Base-by-base conservation (phyloP, 1,140 invertebrate species). In the Ostrea denselamellosa region DNA sequence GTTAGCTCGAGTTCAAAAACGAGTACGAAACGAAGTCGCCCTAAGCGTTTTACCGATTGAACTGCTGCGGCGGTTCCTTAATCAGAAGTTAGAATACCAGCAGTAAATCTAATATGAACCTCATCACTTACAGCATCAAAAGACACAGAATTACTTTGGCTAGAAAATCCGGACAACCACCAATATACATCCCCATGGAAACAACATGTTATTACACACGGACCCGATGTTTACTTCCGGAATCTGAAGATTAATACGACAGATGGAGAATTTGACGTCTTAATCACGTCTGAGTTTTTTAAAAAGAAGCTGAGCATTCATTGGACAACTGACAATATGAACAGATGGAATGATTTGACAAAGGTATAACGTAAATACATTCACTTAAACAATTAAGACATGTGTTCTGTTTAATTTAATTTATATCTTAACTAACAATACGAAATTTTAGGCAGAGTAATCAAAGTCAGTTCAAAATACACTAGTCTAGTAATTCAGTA, bases 141-240 rank as follows among this genome's bases (percentile, higher is more conserved):
- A 87, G 84, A 93, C 83, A 93, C 92, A n/a, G 90, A 94, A 54
- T 87, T 95, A 10, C 71, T 94, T 14, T 94, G 94, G 94, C 87
- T 94, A 77, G 92, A 94, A 88, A 93, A 95, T 85, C 94, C 94
- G 2, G 92, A 90, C 0, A 84, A 58, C 0, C 90, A 92, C 9
- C 87, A 91, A 12, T 87, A 89, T 28, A 87, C 85, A 68, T 88
- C 90, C 0, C 83, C 83, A 25, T 95, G 95, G 95, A 86, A 84
- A 10, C 89, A 93, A 28, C 93, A 95, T 85, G 87, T 94, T 22
- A 87, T 95, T 5, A 90, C 91, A 12, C 86, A 91, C 83, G 94
- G 94, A 8, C 92, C 94, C 0, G 95, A 95, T 84, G 93, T 94
- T 0, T 94, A 93, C 88, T 94, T 95, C 88, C 91, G 90, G 22